Conservation (phyloP, 2,888 invertebrate species). For the Erpobdella octoculata region DNA sequence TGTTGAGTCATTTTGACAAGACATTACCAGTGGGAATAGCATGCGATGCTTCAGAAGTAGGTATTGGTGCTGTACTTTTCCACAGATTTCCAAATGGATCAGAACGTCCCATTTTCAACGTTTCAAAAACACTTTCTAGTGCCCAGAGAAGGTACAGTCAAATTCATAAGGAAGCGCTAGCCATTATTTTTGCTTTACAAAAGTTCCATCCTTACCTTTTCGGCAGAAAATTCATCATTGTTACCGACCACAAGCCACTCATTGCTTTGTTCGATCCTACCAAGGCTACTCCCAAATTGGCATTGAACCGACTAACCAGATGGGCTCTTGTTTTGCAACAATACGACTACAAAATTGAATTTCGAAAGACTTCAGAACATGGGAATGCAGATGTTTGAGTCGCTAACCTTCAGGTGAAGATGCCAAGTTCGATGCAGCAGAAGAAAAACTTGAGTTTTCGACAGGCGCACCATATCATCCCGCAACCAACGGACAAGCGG, state of each 20-base stretch:
- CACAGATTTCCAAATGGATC: too few relatives aligned
- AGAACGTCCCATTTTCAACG: not conserved
- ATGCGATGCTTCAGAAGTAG: too few relatives aligned
- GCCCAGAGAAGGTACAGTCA: slow-evolving; percentile 37
- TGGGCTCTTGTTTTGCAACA: slow-evolving; percentile 41
- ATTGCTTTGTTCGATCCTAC: slow-evolving; percentile 43
- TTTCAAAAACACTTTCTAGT: not conserved
- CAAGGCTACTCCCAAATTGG: slow-evolving; percentile 35
- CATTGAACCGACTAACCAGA: slow-evolving; percentile 39
- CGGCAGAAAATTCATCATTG: slow-evolving; percentile 47
- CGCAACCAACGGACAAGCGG: too few relatives aligned
- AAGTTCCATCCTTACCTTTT: slow-evolving; percentile 48
- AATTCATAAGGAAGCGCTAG: slow-evolving; percentile 31
- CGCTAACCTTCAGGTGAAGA: too few relatives aligned
- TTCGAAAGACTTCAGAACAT: slow-evolving; percentile 38
- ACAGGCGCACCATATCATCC: too few relatives aligned
- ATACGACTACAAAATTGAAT: slow-evolving; percentile 44
- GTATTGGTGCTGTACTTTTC: too few relatives aligned
- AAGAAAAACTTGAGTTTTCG: too few relatives aligned
- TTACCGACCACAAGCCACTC: slow-evolving; percentile 49
- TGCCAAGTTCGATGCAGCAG: too few relatives aligned
- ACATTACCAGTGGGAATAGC: too few relatives aligned
- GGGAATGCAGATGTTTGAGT: slow-evolving; percentile 40
- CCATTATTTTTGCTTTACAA: slow-evolving; percentile 46
- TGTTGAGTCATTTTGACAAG: too few relatives aligned